A percentile compares a stretch with the other conserved stretches of the same genome.
phyloP scores from a whole-genome alignment of 2,797 vertebrate genomes.

The Microchirus variegatus region DNA sequence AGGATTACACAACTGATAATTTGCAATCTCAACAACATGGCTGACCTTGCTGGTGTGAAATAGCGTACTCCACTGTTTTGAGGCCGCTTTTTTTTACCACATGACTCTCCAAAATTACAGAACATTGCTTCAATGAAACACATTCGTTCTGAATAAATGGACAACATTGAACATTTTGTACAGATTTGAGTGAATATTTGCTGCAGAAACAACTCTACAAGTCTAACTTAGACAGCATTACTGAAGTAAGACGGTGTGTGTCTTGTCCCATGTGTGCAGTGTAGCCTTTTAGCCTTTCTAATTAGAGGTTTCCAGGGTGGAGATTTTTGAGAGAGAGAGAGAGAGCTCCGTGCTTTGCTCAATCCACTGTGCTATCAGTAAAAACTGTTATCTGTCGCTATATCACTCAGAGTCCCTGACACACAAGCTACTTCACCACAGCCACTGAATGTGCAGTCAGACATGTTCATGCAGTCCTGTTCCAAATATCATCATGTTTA shows the following conservation, averaged over 20 bases:
- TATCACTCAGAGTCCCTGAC: slow-evolving; percentile 50
- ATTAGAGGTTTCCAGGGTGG: slow-evolving; percentile 14
- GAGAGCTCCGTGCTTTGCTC: slow-evolving; percentile 6
- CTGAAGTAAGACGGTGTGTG: slow-evolving; percentile 14
- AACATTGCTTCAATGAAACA: background rate
- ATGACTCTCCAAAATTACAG: slow-evolving; percentile 8
- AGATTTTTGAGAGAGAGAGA: slow-evolving; percentile 15
- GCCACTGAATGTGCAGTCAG: slow-evolving; percentile 33
- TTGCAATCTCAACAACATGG: slow-evolving; percentile 44
- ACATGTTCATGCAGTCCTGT: slow-evolving; percentile 41
- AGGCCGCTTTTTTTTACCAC: slow-evolving; percentile 21
- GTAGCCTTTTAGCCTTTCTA: background rate
- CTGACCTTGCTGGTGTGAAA: slow-evolving; percentile 40
- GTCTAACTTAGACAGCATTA: slow-evolving; percentile 15
- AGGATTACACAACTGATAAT: slow-evolving; percentile 58
- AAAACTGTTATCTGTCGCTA: slow-evolving; percentile 52
- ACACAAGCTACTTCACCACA: slow-evolving; percentile 43
- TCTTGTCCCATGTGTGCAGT: slow-evolving; percentile 7
- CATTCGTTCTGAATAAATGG: background rate
- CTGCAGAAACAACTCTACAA: slow-evolving; percentile 8
- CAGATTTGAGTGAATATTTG: slow-evolving; percentile 2
- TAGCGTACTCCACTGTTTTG: slow-evolving; percentile 47
- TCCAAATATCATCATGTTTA: slow-evolving; percentile 44
- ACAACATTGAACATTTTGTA: background rate
- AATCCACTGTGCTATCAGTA: slow-evolving; percentile 42